Conservation (phyloP, 1,140 invertebrate species). For the Steinernema feltiae region DNA sequence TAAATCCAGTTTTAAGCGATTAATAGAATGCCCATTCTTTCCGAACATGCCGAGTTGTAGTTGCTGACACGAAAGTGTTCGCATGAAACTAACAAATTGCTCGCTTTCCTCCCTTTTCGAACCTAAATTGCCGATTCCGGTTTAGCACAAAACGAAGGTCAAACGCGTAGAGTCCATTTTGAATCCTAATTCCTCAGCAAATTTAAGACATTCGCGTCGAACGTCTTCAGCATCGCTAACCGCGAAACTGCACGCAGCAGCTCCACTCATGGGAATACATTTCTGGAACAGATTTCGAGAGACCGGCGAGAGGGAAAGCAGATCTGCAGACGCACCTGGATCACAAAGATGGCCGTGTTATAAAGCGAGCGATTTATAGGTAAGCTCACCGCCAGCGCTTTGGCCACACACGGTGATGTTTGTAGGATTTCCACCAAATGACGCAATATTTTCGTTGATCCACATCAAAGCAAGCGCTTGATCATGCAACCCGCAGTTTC, state of each 20-base stretch:
- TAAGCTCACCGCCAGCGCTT: slow-evolving; percentile 18
- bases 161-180: neutral
- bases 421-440: slow-evolving; percentile 84
- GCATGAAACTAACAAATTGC: neutral
- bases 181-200: slow-evolving; percentile 11
- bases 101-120: slow-evolving; percentile 1
- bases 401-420: slow-evolving; percentile 75
- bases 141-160: neutral
- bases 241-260: slow-evolving; percentile 29
- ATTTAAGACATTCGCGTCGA: slow-evolving; percentile 9
- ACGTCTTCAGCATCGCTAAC: slow-evolving; percentile 7
- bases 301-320: slow-evolving; percentile 15
- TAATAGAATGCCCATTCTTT: neutral
- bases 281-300: slow-evolving; percentile 41
- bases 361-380: slow-evolving; percentile 19
- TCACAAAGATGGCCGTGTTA: slow-evolving; percentile 23
- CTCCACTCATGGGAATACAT: slow-evolving; percentile 40
- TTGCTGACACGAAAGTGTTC: neutral
- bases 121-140: slow-evolving; percentile 13
- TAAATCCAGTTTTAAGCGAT: slow-evolving; percentile 16
- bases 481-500: slow-evolving; percentile 86
- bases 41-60: neutral
- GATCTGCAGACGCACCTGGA: slow-evolving; percentile 27
- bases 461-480: slow-evolving; percentile 73
- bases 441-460: slow-evolving; percentile 82